Percentiles rank a stretch among this genome's conserved stretches.
Conservation (phyloP, 2,888 invertebrate species). For the Pristionchus fissidentatus region DNA sequence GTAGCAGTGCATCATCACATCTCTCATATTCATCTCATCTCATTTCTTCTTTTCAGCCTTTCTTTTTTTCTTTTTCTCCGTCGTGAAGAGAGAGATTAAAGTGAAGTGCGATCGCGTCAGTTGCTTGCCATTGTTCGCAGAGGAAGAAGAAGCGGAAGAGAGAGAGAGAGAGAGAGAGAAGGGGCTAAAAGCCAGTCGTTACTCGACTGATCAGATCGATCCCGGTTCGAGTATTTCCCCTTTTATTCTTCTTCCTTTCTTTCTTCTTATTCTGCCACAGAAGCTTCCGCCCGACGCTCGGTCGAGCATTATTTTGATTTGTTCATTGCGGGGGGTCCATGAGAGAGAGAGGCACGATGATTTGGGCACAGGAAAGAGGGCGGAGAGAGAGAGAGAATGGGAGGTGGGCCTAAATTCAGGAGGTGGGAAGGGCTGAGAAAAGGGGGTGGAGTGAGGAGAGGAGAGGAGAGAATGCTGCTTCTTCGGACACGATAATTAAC, state of each 20-base stretch:
- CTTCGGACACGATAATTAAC: constrained; percentile 24
- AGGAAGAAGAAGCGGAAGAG: constrained; percentile 30
- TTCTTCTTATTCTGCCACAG: background rate
- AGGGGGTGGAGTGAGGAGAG: constrained; percentile 43
- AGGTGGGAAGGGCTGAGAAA: constrained; percentile 25
- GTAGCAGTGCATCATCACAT: too few relatives aligned
- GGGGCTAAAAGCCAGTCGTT: too few relatives aligned
- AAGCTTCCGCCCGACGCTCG: constrained; percentile 11
- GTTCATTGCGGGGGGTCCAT: too few relatives aligned
- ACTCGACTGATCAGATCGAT: background rate
- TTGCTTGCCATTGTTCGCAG: constrained; percentile 43
- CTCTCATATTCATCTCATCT: background rate
- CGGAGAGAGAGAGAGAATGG: background rate
- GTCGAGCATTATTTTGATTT: constrained; percentile 37
- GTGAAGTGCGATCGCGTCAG: constrained; percentile 44
- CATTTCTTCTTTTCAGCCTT: constrained; percentile 6
- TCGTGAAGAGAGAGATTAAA: constrained; percentile 49
- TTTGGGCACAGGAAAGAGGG: background rate
- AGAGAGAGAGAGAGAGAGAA: constrained; percentile 32
- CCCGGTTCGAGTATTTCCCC: background rate
- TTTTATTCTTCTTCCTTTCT: background rate
- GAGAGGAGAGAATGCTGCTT: constrained; percentile 45
- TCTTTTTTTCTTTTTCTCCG: constrained; percentile 47
- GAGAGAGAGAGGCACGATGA: constrained; percentile 22
- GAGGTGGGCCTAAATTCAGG: constrained; percentile 28